A percentile compares a stretch with the other conserved stretches of the same genome.
Evolutionary conservation across 2,888 invertebrate species (phyloP).

Genomic region (Imbricaverruca yamaguchii): DNA sequence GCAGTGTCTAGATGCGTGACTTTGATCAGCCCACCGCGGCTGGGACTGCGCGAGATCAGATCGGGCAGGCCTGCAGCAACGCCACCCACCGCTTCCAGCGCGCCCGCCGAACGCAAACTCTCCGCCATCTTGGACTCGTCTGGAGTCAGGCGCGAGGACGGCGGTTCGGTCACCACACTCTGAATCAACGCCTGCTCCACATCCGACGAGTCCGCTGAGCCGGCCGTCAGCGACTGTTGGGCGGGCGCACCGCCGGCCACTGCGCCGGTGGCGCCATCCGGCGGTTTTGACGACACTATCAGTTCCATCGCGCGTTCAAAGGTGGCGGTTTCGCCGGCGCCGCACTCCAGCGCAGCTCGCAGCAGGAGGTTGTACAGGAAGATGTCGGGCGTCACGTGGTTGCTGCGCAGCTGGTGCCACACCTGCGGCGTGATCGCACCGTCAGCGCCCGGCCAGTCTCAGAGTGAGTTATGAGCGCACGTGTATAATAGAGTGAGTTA

Average conservation of each 20-base stretch:
- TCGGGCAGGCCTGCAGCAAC: neutral
- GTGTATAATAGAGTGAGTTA: too few species aligned
- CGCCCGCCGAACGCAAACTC: neutral
- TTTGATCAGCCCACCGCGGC: neutral
- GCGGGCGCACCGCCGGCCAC: too few species aligned
- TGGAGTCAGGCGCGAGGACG: neutral
- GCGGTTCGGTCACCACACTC: too few species aligned
- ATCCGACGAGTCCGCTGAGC: too few species aligned
- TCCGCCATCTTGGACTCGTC: neutral
- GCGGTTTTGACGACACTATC: neutral
- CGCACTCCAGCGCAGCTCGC: constrained; percentile 70
- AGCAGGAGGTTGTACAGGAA: constrained; percentile 74
- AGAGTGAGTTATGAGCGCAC: too few species aligned
- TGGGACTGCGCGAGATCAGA: neutral
- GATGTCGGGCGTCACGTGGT: constrained; percentile 58
- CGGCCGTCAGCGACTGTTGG: too few species aligned
- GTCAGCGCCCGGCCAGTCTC: too few species aligned
- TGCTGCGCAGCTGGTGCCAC: constrained; percentile 72
- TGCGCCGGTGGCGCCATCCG: neutral
- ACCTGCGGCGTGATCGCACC: constrained; percentile 42
- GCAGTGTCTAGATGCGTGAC: neutral
- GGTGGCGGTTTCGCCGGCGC: constrained; percentile 53
- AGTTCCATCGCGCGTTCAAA: neutral
- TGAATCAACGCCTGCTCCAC: too few species aligned
- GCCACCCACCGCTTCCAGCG: neutral